Evolutionary conservation across 2,797 vertebrate genomes (phyloP).

Genomic region (Setipinna tenuifilis): DNA sequence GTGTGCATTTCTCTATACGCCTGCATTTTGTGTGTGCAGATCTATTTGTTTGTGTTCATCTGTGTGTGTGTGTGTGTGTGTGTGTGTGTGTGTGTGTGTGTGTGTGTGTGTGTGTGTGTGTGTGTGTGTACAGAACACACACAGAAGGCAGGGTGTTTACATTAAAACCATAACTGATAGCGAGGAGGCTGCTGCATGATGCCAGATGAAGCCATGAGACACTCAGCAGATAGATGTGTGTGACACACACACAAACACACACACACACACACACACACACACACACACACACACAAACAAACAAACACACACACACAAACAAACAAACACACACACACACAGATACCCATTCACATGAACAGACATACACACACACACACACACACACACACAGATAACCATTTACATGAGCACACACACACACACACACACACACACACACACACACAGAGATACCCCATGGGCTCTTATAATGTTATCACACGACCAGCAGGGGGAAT

Average conservation of each 20-base stretch:
- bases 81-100: no score
- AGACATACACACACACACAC: not conserved
- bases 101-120: no score
- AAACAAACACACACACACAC: no score
- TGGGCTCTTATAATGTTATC: constrained; percentile 9
- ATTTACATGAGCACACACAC: no score
- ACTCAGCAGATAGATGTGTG: constrained; percentile 21
- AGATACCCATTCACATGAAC: no score
- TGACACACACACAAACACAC: constrained; percentile 47
- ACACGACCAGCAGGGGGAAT: constrained; percentile 3
- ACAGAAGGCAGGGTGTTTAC: not conserved
- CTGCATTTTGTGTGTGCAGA: no score
- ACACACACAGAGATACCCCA: not conserved
- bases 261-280: constrained; percentile 26
- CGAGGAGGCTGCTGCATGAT: not conserved
- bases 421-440: no score
- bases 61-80: no score
- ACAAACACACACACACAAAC: constrained; percentile 7
- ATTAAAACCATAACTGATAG: not conserved
- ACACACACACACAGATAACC: not conserved
- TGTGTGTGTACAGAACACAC: not conserved
- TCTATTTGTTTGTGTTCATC: no score
- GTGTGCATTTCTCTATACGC: no score
- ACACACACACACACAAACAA: constrained; percentile 37
- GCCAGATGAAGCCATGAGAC: not conserved